Percentiles rank a stretch among this genome's conserved stretches.
Conservation (phyloP, 2,113 vertebrate genomes). For the Gulo gulo region DNA sequence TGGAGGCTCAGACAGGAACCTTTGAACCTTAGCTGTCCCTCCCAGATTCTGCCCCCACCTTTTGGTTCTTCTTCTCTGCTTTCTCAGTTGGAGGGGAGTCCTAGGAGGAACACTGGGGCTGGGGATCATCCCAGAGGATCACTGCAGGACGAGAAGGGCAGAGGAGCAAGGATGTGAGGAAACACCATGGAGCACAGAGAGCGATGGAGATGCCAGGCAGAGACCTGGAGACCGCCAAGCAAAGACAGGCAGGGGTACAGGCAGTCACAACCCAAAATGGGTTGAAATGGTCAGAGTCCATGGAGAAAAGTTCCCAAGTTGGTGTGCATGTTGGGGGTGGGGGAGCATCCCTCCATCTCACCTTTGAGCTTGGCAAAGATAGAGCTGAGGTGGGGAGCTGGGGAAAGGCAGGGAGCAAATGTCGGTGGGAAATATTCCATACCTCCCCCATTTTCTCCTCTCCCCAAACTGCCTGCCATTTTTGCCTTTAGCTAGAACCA, state of each 20-base stretch:
- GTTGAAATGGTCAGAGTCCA: neutral
- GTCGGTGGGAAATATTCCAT: neutral
- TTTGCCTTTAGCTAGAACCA: neutral
- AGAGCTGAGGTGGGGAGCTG: neutral
- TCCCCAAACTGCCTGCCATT: neutral
- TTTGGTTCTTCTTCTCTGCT: slow-evolving; percentile 58
- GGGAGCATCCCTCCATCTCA: neutral
- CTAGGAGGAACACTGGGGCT: neutral
- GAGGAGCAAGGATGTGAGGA: neutral
- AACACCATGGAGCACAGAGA: neutral
- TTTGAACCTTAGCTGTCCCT: slow-evolving; percentile 60
- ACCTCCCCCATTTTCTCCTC: neutral
- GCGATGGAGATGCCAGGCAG: neutral
- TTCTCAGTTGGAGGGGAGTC: slow-evolving; percentile 22
- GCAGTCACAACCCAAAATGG: neutral
- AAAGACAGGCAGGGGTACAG: neutral
- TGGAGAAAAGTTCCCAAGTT: neutral
- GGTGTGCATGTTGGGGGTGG: neutral
- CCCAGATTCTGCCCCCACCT: neutral
- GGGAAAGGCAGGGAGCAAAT: neutral
- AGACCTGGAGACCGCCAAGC: neutral
- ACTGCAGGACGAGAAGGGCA: neutral
- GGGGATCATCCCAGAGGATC: neutral
- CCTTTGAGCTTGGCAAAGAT: neutral
- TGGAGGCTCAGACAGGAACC: slow-evolving; percentile 35